These are phyloP conservation scores for Octopus bimaculoides DNA, from an alignment of 1,140 invertebrate genomes.

Conservation along the genomic window DNA sequence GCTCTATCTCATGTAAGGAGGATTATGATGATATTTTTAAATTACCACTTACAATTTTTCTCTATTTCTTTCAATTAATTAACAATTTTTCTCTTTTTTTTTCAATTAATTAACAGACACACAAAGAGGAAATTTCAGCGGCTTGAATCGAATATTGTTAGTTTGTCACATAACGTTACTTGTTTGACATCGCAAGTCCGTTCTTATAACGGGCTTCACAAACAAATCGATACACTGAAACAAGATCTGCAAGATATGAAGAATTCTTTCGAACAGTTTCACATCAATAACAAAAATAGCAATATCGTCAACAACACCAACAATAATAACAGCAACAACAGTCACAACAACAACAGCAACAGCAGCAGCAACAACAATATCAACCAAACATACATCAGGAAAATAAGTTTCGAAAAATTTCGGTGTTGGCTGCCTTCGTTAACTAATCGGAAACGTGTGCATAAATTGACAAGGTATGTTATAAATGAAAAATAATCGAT, in stretches of 20 bases:
- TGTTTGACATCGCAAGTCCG: constrained; percentile 90
- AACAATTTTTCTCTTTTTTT: constrained; percentile 73
- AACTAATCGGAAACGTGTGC: constrained; percentile 70
- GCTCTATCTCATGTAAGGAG: too few relatives aligned
- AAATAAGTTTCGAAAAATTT: constrained; percentile 38
- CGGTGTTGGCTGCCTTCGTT: constrained; percentile 57
- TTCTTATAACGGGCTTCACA: constrained; percentile 82
- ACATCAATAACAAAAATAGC: neutral
- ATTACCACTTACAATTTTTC: neutral
- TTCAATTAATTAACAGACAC: constrained; percentile 65
- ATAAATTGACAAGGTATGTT: constrained; percentile 59
- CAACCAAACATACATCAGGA: too few relatives aligned
- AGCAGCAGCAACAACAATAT: too few relatives aligned
- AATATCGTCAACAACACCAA: neutral
- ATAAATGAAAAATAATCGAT: neutral
- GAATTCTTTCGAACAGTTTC: constrained; percentile 36
- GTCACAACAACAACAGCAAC: too few relatives aligned
- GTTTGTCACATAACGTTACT: constrained; percentile 85
- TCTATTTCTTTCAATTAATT: constrained; percentile 56
- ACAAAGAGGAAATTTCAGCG: constrained; percentile 84
- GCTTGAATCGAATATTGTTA: constrained; percentile 88
- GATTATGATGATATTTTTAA: too few relatives aligned
- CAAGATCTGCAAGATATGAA: constrained; percentile 78
- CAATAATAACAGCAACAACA: too few relatives aligned
- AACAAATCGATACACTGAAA: constrained; percentile 84